These are phyloP conservation scores for Cryptotis parvus DNA, from an alignment of 2,113 vertebrate species.

Conservation along the genomic window DNA sequence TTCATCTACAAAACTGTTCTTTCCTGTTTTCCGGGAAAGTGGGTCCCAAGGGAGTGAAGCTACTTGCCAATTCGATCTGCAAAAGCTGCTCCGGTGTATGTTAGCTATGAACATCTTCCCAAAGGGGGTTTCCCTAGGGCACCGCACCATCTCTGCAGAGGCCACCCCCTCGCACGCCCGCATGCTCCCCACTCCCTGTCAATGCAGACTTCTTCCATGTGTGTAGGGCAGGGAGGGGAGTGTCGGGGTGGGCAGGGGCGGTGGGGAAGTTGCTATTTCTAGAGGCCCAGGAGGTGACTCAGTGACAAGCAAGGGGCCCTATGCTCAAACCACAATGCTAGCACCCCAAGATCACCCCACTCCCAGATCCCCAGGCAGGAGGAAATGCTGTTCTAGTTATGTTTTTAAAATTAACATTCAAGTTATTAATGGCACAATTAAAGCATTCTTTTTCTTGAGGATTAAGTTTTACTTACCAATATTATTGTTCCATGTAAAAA, in stretches of 20 bases:
- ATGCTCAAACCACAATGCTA: not conserved
- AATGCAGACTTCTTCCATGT: not conserved
- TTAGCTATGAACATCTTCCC: not conserved
- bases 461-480: conserved; percentile 50
- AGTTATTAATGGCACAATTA: conserved; percentile 32
- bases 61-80: not conserved
- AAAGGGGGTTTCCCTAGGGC: not conserved
- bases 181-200: not conserved
- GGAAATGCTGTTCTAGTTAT: conserved; percentile 31
- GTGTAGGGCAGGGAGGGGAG: not conserved
- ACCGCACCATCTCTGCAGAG: not conserved
- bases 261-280: too few relatives aligned
- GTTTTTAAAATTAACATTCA: conserved; percentile 50
- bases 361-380: too few relatives aligned
- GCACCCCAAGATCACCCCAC: too few relatives aligned
- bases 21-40: conserved; percentile 3
- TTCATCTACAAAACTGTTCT: not conserved
- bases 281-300: too few relatives aligned
- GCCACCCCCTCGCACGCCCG: not conserved
- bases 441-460: conserved; percentile 43
- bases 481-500: conserved; percentile 64
- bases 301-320: too few relatives aligned
- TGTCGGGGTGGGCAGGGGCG: too few relatives aligned
- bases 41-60: not conserved
- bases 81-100: not conserved